Evolutionary conservation across 2,797 vertebrate genomes (phyloP).

Genomic region (Tamandua tetradactyla): DNA sequence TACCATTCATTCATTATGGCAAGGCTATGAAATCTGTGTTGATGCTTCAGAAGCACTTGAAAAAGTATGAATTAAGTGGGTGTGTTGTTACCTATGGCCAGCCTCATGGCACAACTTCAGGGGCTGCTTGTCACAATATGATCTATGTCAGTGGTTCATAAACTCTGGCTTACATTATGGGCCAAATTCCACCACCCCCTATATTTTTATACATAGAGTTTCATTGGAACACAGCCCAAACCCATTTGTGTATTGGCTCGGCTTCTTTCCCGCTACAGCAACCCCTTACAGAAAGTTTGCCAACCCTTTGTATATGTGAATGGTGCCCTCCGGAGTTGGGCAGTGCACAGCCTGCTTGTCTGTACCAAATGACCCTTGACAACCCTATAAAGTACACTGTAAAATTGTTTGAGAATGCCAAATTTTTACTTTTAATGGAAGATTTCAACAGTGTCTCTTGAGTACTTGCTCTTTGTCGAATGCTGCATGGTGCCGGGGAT

Average conservation of each 20-base stretch:
- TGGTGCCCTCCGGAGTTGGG: background rate
- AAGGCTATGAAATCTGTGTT: background rate
- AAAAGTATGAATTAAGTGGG: background rate
- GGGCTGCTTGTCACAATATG: background rate
- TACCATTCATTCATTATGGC: background rate
- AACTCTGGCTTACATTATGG: background rate
- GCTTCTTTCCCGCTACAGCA: background rate
- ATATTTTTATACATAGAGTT: constrained; percentile 19
- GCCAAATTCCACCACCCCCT: background rate
- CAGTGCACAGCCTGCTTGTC: background rate
- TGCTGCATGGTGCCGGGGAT: background rate
- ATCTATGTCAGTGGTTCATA: background rate
- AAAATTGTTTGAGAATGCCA: background rate
- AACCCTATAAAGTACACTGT: background rate
- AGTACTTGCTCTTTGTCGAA: background rate
- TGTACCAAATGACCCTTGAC: constrained; percentile 13
- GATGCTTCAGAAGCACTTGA: constrained; percentile 5
- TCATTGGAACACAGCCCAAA: background rate
- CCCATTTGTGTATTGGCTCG: background rate
- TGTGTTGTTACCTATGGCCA: background rate
- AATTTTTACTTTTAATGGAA: constrained; percentile 7
- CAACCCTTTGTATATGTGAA: background rate
- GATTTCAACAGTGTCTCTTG: background rate
- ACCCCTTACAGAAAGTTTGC: background rate
- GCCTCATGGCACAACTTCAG: background rate